Base-by-base conservation (phyloP, 2,797 vertebrate genomes). In the Simalia tracyae region DNA sequence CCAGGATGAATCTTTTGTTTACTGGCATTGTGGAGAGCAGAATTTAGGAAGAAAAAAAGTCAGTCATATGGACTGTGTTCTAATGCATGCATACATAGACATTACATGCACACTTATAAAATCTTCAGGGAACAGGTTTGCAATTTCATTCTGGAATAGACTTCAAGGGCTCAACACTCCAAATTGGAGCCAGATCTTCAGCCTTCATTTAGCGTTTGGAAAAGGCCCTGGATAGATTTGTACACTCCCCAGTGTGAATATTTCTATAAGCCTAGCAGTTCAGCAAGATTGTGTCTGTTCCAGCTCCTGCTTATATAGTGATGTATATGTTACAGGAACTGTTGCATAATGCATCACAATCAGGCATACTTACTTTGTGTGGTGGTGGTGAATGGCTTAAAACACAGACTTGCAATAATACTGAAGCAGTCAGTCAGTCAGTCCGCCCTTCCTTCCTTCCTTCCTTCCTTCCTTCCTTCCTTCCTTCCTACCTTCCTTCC, bases 1-100 rank as follows among this genome's bases (percentile, higher is more conserved):
- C 84, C 60, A 89, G 2, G 87, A 31, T 76, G 28, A 42, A n/a
- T 92, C 4, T 72, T 95, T 94, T 95, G 88, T 93, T 96, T 95
- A 92, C 68, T 64, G 22, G 89, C 59, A 89, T 92, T 88, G 9
- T 0, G 0, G 61, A 89, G 22, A 2, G 56, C 93, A 93, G n/a
- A 57, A 84, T 90, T 94, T 66, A 92, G 94, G 87, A 90, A 95
- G 93, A 92, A 90, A 66, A 57, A 94, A 93, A 89, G 84, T 87
- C 22, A 56, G 7, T 94, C 64, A 2, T 2, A 88, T 11, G 28
- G 72, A 81, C 54, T 22, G 1, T 64, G 17, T 50, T 61, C 56
- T 22, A 22, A 19, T 57, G 57, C 24, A 68, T 10, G 10, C 50
- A 28, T 2, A 85, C 87, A 60, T 22, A 9, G 19, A 42, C 31